Base-by-base conservation (phyloP, 2,888 invertebrate genomes). In the Branchipolynoe longqiensis region DNA sequence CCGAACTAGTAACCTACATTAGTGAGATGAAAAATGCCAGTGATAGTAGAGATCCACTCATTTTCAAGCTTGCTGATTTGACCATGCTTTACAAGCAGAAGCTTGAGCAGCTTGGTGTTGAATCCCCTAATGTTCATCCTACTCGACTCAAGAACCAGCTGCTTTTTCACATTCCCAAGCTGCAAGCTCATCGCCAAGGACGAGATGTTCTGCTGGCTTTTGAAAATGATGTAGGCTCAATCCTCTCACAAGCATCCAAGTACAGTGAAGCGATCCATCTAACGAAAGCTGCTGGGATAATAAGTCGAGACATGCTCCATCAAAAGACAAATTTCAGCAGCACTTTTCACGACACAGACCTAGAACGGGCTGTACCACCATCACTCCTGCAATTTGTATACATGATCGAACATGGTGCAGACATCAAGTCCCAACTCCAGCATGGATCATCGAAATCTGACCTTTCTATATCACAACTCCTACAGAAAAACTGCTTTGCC, bases 1-100 rank as follows among this genome's bases (percentile, higher is more conserved):
- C 85, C 33, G 85, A 84, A 36, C 85, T 84, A 3, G n/a, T 84
- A 4, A 56, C 58, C 12, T 84, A 78, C 56, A 84, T 84, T 4
- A 33, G 6, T 22, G 74, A 84, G n/a, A 84, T 33, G 12, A 84
- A 56, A 84, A 28, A 31, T 56, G 40, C n/a, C 14, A 81, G 6
- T 8, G 56, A 31, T 8, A 40, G 4, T 40, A n/a, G n/a, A n/a
- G 73, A 38, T 73, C 69, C 38, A 28, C 54, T 31, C 69, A 84
- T 84, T 36, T 81, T 84, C 38, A 81, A 25, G 74, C 85, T 14
- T n/a, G n/a, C n/a, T n/a, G 69, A 78, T 18, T n/a, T 81, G 62
- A 83, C 33, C 36, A 14, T 12, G 31, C 25, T 31, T 6, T 83
- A 25, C 83, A 62, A 31, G 62, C 6, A 31, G 25, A 62, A n/a